phyloP scores from a whole-genome alignment of 2,888 invertebrate genomes.

The Pristionchus exspectatus region DNA sequence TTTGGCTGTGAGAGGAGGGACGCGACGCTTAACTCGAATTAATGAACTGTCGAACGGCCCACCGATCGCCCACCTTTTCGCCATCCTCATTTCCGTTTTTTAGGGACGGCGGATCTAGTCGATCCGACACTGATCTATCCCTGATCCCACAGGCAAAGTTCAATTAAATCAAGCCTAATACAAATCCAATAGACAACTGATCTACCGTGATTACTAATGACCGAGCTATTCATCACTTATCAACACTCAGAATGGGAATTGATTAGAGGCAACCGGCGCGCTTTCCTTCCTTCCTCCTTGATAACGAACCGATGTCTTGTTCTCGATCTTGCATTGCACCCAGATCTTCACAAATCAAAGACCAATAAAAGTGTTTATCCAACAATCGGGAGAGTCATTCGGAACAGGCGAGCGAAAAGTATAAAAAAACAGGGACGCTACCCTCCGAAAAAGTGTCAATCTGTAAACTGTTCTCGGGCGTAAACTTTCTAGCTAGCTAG shows the following conservation, averaged over 20 bases:
- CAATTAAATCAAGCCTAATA: no score
- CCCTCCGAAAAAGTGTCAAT: slow-evolving; percentile 38
- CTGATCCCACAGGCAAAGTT: no score
- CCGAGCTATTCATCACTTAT: no score
- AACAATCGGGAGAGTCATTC: slow-evolving; percentile 16
- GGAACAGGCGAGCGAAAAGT: not conserved
- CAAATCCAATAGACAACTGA: not conserved
- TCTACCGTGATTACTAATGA: not conserved
- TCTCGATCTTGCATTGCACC: not conserved
- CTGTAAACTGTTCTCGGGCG: slow-evolving; percentile 16
- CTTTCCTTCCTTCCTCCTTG: not conserved
- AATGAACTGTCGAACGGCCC: slow-evolving; percentile 37
- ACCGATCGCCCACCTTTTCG: not conserved
- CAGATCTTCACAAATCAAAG: no score
- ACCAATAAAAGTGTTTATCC: slow-evolving; percentile 35
- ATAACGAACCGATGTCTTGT: not conserved
- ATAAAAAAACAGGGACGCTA: not conserved
- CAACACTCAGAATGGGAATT: no score
- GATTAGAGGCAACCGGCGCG: not conserved
- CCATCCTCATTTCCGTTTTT: not conserved
- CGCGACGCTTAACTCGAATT: slow-evolving; percentile 21
- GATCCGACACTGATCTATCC: no score
- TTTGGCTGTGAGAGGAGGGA: not conserved
- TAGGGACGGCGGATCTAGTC: not conserved
- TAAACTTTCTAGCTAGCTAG: not conserved